These are phyloP conservation scores for Acropternis orthonyx DNA, from an alignment of 2,797 vertebrate species.

Conservation along the genomic window DNA sequence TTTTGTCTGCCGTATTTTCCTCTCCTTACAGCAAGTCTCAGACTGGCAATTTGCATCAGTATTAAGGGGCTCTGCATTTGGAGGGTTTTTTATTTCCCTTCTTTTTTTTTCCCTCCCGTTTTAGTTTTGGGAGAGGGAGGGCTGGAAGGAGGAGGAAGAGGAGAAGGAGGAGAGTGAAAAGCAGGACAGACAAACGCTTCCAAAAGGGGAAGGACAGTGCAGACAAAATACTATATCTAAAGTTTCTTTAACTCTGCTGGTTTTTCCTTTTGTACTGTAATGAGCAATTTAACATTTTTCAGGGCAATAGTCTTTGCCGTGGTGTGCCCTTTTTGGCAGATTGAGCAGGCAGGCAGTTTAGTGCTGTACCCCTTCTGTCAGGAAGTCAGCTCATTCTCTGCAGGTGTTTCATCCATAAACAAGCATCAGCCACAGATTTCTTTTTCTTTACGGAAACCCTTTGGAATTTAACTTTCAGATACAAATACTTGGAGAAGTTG, in stretches of 20 bases:
- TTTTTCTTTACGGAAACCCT: constrained; percentile 80
- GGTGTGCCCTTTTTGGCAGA: constrained; percentile 31
- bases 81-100: neutral
- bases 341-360: constrained; percentile 44
- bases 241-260: constrained; percentile 30
- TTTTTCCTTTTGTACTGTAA: constrained; percentile 55
- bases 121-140: constrained; percentile 22
- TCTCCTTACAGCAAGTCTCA: constrained; percentile 48
- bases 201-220: constrained; percentile 47
- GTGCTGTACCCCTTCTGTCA: constrained; percentile 49
- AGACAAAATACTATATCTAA: constrained; percentile 29
- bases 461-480: constrained; percentile 87
- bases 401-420: constrained; percentile 79
- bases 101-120: neutral
- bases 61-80: constrained; percentile 29
- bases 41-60: constrained; percentile 41
- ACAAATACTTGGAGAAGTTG: constrained; percentile 90
- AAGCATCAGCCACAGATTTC: constrained; percentile 70
- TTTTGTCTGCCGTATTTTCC: constrained; percentile 50
- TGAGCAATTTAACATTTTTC: constrained; percentile 62
- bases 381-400: constrained; percentile 69
- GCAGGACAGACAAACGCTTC: constrained; percentile 42
- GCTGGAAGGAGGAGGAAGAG: neutral
- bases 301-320: constrained; percentile 41
- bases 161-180: constrained; percentile 14